A percentile compares a stretch with the other conserved stretches of the same genome.
These are phyloP conservation scores for Chaetophractus vellerosus DNA, from an alignment of 2,797 vertebrate species.

Conservation along the genomic window DNA sequence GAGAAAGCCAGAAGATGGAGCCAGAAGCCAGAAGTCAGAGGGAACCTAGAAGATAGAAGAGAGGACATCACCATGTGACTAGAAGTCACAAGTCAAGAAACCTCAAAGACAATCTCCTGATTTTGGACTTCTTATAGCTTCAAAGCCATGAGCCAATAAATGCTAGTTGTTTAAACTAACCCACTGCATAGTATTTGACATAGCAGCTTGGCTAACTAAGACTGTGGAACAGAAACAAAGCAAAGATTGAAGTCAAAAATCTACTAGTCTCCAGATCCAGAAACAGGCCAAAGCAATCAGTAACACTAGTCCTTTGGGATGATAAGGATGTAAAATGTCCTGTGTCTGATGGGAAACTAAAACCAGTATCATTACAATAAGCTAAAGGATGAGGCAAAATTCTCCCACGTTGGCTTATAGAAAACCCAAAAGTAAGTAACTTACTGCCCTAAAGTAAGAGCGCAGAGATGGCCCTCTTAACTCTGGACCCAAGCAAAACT, in stretches of 20 bases:
- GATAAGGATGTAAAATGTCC: not conserved
- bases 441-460: not conserved
- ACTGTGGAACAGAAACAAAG: not conserved
- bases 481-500: not conserved
- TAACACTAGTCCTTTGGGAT: not conserved
- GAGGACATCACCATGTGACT: too few species aligned
- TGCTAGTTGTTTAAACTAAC: too few species aligned
- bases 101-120: too few species aligned
- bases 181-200: too few species aligned
- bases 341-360: not conserved
- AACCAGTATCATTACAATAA: not conserved
- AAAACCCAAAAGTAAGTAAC: not conserved
- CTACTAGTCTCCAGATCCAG: not conserved
- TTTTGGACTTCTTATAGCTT: too few species aligned
- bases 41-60: too few species aligned
- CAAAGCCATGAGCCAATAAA: too few species aligned
- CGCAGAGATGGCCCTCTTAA: not conserved
- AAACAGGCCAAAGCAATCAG: not conserved
- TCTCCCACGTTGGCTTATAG: not conserved
- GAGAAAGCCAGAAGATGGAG: too few species aligned
- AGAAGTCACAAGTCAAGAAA: too few species aligned
- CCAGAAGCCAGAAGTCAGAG: too few species aligned
- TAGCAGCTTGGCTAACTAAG: too few species aligned
- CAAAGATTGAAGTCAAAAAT: not conserved
- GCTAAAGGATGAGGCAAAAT: not conserved